A percentile compares a stretch with the other conserved stretches of the same genome.
Conservation (phyloP, 2,797 vertebrate genomes). For the Siniperca scherzeri region DNA sequence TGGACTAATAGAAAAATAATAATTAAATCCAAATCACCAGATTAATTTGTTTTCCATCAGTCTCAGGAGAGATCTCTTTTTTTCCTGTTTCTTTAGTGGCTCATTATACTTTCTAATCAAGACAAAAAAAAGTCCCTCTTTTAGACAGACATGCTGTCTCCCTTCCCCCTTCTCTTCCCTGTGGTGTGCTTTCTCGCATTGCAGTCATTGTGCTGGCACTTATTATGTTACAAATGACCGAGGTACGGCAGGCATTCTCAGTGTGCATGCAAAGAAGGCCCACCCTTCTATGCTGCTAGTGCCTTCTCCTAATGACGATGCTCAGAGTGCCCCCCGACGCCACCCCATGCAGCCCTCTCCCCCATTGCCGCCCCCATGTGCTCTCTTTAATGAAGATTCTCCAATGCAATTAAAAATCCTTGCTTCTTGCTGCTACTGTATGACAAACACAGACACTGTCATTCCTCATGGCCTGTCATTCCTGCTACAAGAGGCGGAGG, state of each 20-base stretch:
- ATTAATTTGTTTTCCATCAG: constrained; percentile 95
- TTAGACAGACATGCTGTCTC: constrained; percentile 92
- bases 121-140: constrained; percentile 87
- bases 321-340: constrained; percentile 92
- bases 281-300: constrained; percentile 84
- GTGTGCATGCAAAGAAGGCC: constrained; percentile 95
- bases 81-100: constrained; percentile 91
- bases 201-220: constrained; percentile 99
- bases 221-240: constrained; percentile 99
- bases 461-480: constrained; percentile 84
- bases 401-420: constrained; percentile 97
- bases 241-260: constrained; percentile 97
- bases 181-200: constrained; percentile 90
- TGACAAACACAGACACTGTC: constrained; percentile 87
- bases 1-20: constrained; percentile 94
- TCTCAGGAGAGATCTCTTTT: constrained; percentile 91
- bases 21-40: constrained; percentile 96
- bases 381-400: constrained; percentile 97
- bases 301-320: constrained; percentile 95
- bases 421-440: constrained; percentile 91
- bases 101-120: constrained; percentile 98
- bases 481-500: constrained; percentile 72
- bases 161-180: constrained; percentile 90
- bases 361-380: constrained; percentile 80
- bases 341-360: constrained; percentile 71